phyloP scores from a whole-genome alignment of 2,113 vertebrate species.

The Hypocryptadius cinnamomeus region DNA sequence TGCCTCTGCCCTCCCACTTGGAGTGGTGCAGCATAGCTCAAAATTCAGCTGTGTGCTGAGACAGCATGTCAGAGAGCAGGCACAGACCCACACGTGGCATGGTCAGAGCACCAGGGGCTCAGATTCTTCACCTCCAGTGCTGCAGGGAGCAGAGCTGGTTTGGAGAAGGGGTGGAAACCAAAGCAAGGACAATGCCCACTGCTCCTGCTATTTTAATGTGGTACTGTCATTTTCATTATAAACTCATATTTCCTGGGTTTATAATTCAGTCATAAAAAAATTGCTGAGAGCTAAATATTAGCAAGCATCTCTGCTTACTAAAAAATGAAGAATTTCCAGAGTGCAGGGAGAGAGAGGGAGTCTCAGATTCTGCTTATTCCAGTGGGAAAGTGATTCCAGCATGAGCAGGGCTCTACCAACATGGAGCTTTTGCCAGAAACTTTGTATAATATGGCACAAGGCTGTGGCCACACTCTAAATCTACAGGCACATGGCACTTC shows the following conservation, averaged over 20 bases:
- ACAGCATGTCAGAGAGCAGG: neutral
- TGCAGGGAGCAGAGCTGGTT: neutral
- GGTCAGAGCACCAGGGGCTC: neutral
- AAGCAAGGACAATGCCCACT: neutral
- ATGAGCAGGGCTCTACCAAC: neutral
- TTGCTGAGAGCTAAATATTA: neutral
- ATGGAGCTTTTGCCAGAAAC: neutral
- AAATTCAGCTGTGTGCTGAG: neutral
- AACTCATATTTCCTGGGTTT: slow-evolving; percentile 8
- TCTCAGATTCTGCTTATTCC: neutral
- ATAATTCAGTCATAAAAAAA: neutral
- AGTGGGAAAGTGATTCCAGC: neutral
- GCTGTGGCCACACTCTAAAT: neutral
- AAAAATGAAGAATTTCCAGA: neutral
- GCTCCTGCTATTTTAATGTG: neutral
- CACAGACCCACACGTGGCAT: accelerated
- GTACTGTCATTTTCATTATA: neutral
- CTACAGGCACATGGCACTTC: neutral
- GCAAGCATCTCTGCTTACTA: neutral
- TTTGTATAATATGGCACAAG: neutral
- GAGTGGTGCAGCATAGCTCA: neutral
- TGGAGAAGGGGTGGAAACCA: neutral
- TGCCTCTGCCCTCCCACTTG: neutral
- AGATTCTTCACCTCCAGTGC: neutral
- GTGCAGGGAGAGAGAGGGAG: neutral